Evolutionary conservation across 2,888 invertebrate species (phyloP), one percentile per base, ranked within the genome.

Genomic region (Noctua janthina): DNA sequence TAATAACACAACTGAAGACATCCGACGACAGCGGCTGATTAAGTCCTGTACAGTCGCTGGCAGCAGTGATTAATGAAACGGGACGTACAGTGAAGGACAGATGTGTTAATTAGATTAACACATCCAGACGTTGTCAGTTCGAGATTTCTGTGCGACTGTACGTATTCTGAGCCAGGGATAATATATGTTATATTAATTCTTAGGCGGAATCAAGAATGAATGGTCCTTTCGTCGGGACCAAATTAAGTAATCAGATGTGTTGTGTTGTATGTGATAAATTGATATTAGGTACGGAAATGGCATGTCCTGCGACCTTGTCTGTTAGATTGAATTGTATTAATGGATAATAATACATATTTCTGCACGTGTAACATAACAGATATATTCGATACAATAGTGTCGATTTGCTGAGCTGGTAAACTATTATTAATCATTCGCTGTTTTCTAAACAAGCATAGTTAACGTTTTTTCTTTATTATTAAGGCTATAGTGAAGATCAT

Each of bases 71-170:
- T 95, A 95, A 95, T 95, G 94, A 91, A 92, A 92, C 91, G 86
- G 87, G 90, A 91, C 89, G 90, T 88, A 91, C 85, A 87, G 79
- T 90, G 90, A 91, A 91, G 92, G 93, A 92, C 93, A 92, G 93
- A 92, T 92, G 93, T 92, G 94, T 93, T 94, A 94, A 94, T 94
- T 94, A 94, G 92, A 94, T 94, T 91, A 91, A 91, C 93, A 91
- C 92, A 89, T 89, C 89, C 86, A 87, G 89, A 85, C 86, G 87
- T 83, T 90, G 89, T 91, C 90, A 89, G 79, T 88, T 89, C 87
- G 90, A 90, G 89, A 88, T 90, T 89, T 89, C 86, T 89, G 78
- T 35, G 62, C 81, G 83, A 89, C 88, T 89, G 86, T 89, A 86
- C 46, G 43, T 43, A 43, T 67, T n/a, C 89, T 87, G 77, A 89